Percentiles rank a stretch among this genome's conserved stretches.
Conservation (phyloP, 2,113 vertebrate genomes). For the Cyprinodon variegatus region DNA sequence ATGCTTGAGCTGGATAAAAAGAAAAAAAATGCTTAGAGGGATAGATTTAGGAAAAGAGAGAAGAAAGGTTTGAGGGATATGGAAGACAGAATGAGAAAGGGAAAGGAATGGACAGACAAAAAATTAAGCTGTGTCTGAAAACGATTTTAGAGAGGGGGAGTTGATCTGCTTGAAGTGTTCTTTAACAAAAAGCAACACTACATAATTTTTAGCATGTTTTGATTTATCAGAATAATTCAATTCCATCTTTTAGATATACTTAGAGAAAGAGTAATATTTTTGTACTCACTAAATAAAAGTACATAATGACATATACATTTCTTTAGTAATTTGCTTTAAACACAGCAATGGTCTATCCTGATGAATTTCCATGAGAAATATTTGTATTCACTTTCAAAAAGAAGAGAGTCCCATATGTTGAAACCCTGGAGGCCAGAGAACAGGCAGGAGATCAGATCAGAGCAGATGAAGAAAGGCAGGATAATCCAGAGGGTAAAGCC, state of each 20-base stretch:
- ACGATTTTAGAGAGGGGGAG: constrained; percentile 20
- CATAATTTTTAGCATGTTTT: background rate
- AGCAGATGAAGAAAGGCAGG: no score
- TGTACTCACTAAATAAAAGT: background rate
- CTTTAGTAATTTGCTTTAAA: background rate
- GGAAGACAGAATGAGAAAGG: constrained; percentile 14
- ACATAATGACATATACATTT: background rate
- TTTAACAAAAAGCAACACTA: background rate
- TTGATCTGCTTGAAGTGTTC: background rate
- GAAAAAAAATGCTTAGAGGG: constrained; percentile 19
- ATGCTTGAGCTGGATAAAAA: constrained; percentile 17
- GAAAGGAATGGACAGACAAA: constrained; percentile 9
- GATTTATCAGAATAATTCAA: background rate
- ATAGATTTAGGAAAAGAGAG: constrained; percentile 17
- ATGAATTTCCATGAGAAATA: no score
- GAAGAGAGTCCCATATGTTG: no score
- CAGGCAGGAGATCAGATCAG: no score
- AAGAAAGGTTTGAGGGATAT: constrained; percentile 20
- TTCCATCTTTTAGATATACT: background rate
- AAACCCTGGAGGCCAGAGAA: no score
- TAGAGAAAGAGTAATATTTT: background rate
- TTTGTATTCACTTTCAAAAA: no score
- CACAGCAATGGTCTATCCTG: background rate
- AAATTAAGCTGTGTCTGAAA: constrained; percentile 14
- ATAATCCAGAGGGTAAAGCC: no score